Evolutionary conservation across 2,113 vertebrate species (phyloP).

Genomic region (Brachyistius frenatus): DNA sequence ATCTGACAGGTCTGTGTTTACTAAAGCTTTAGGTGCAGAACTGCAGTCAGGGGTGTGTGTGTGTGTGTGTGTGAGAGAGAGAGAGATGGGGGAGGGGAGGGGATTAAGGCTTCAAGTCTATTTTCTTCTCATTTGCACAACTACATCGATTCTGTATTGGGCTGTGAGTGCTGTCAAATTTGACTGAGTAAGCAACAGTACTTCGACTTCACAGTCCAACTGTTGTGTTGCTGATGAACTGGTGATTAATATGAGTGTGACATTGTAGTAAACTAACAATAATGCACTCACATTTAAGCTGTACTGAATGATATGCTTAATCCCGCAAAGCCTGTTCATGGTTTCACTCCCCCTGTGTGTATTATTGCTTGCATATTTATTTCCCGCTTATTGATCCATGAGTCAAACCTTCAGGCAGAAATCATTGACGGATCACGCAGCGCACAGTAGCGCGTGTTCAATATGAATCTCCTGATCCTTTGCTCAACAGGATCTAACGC

Average conservation of each 20-base stretch:
- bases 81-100: too few species aligned
- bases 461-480: not conserved
- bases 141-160: not conserved
- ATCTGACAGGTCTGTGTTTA: not conserved
- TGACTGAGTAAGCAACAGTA: not conserved
- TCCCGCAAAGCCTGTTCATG: too few species aligned
- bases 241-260: too few species aligned
- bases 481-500: constrained; percentile 90
- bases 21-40: not conserved
- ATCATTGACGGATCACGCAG: not conserved
- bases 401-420: not conserved
- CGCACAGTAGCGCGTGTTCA: not conserved
- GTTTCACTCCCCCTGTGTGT: not conserved
- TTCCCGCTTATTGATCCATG: not conserved
- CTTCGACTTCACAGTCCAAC: not conserved
- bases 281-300: too few species aligned
- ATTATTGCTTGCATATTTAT: constrained; percentile 7
- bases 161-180: not conserved
- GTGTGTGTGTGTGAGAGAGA: too few species aligned
- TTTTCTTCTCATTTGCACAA: not conserved
- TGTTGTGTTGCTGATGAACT: too few species aligned
- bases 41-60: not conserved
- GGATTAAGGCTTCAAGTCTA: not conserved
- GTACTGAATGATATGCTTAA: too few species aligned
- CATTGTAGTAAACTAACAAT: too few species aligned